Evolutionary conservation across 1,140 invertebrate species (phyloP).

Genomic region (Cataglyphis hispanica): DNA sequence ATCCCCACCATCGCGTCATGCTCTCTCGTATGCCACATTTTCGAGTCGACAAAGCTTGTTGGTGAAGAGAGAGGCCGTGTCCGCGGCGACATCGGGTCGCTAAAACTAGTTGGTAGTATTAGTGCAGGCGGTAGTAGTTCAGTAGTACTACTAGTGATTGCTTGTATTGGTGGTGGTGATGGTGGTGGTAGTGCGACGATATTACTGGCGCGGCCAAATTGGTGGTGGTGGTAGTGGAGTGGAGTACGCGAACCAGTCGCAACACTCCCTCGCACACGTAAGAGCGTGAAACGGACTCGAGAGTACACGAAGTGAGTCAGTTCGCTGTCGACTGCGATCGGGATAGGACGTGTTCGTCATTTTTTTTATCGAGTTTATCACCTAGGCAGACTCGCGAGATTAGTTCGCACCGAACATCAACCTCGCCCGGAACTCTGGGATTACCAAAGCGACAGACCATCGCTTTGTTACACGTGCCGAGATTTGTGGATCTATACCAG

Average conservation of each 20-base stretch:
- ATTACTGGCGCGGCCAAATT: neutral
- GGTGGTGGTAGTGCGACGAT: constrained; percentile 15
- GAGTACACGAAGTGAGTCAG: constrained; percentile 75
- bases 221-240: constrained; percentile 46
- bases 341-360: constrained; percentile 43
- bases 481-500: constrained; percentile 23
- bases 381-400: neutral
- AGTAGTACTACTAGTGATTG: constrained; percentile 61
- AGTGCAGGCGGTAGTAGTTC: constrained; percentile 44
- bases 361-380: constrained; percentile 8
- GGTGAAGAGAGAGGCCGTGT: constrained; percentile 23
- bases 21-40: constrained; percentile 36
- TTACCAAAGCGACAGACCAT: constrained; percentile 2
- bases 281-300: constrained; percentile 64
- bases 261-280: constrained; percentile 74
- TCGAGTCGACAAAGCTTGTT: constrained; percentile 56
- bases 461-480: constrained; percentile 48
- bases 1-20: constrained; percentile 16
- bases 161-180: constrained; percentile 7
- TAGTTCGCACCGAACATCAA: too few relatives aligned
- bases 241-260: constrained; percentile 63
- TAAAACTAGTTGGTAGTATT: constrained; percentile 5
- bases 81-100: constrained; percentile 25
- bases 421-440: constrained; percentile 23
- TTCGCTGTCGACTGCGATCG: constrained; percentile 71